A percentile compares a stretch with the other conserved stretches of the same genome.
Evolutionary conservation across 2,888 invertebrate species (phyloP).

Genomic region (Phalangium opilio): DNA sequence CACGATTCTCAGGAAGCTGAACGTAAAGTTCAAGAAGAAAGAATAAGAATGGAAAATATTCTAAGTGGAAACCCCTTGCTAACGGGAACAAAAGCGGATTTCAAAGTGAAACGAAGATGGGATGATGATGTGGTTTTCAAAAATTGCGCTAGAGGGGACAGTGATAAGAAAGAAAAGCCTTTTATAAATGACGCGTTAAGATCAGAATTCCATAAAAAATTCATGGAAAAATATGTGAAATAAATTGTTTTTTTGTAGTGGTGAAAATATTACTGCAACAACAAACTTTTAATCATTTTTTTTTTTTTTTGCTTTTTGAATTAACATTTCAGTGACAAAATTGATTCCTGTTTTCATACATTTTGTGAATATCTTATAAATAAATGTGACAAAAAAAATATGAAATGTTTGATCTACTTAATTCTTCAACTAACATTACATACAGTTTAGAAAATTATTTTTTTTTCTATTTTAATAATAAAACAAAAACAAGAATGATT

Average conservation of each 20-base stretch:
- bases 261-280: too few relatives aligned
- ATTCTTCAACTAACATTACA: too few relatives aligned
- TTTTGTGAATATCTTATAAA: too few relatives aligned
- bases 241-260: slow-evolving; percentile 42
- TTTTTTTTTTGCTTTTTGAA: too few relatives aligned
- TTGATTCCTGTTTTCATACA: too few relatives aligned
- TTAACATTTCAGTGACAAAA: too few relatives aligned
- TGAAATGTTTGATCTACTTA: too few relatives aligned
- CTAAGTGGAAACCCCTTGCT: slow-evolving; percentile 90
- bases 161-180: slow-evolving; percentile 65
- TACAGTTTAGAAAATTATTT: too few relatives aligned
- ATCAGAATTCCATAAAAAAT: slow-evolving; percentile 97
- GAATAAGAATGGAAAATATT: slow-evolving; percentile 95
- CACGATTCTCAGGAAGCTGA: slow-evolving; percentile 81
- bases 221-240: slow-evolving; percentile 99
- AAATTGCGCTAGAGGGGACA: slow-evolving; percentile 93
- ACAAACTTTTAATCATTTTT: too few relatives aligned
- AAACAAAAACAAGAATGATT: too few relatives aligned
- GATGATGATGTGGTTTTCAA: slow-evolving; percentile 99
- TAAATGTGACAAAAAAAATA: too few relatives aligned
- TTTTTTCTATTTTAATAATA: too few relatives aligned
- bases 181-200: slow-evolving; percentile 97
- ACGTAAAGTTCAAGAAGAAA: slow-evolving; percentile 80
- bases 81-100: slow-evolving; percentile 53
- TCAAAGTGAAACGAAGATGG: slow-evolving; percentile 86